Evolutionary conservation across 1,140 invertebrate species (phyloP), one percentile per base, ranked within the genome.

Genomic region (Drosophila obscura): DNA sequence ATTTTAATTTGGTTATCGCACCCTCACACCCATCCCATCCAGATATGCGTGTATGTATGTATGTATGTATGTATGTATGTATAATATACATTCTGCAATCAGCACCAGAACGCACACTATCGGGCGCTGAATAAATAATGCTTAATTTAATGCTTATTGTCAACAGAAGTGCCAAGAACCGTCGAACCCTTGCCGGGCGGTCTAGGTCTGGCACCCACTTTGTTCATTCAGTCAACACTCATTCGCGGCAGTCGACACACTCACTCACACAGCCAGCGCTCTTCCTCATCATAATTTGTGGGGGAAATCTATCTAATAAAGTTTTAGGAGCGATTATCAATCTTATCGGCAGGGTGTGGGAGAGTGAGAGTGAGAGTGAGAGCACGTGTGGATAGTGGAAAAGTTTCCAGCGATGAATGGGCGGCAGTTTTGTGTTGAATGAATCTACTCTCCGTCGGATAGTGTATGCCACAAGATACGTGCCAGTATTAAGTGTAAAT

Each of bases 1-100:
- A 48, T 77, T 87, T 88, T 87, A 87, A 87, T 87, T 87, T 87
- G 79, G 53, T 87, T 87, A 87, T 87, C 83, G 49, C 73, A 63
- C 64, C 15, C 46, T 53, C 44, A 67, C 59, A 7, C 35, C 16
- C 28, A 2, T 16, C n/a, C 6, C n/a, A 26, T 2, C 19, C 7
- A 55, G 11, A 56, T 5, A 19, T 19, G 19, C 19, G 19, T 19
- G 19, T 19, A 19, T 19, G n/a, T n/a, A n/a, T n/a, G n/a, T n/a
- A n/a, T n/a, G n/a, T n/a, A n/a, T n/a, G n/a, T n/a, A n/a, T n/a
- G n/a, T n/a, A n/a, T n/a, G n/a, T 19, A 59, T 39, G 58, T 39
- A 49, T 31, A 63, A 58, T n/a, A 24, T 11, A 31, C 31, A 44
- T 13, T 46, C 28, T 62, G 67, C 76, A 69, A 77, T 71, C 68